Base-by-base conservation (phyloP, 2,888 invertebrate species). In the Octodonta nipae region DNA sequence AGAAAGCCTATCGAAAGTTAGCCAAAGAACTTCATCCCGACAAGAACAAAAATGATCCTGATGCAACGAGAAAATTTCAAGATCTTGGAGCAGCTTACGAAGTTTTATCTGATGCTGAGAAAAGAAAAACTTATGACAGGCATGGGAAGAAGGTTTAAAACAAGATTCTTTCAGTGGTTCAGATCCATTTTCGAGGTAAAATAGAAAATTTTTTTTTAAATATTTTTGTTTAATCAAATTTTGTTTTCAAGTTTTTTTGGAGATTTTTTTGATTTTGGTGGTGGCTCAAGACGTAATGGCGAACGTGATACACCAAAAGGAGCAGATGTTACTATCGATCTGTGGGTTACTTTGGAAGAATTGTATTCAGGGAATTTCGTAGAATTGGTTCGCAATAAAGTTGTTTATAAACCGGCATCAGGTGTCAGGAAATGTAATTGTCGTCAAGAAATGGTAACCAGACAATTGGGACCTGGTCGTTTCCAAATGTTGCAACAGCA, bases 351-450 rank as follows among this genome's bases (percentile, higher is more conserved):
- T 0, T 67, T 99, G 33, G 98, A 99, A 66, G 98, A 96, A 65
- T 68, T 98, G 8, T 99, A 96, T 58, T 81, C 78, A 51, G 96
- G 96, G 14, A 33, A 93, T 58, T 98, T 96, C 63, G 81, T 98
- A 34, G 95, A 96, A 80, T 83, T 96, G 45, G 84, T 92, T n/a
- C 74, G 96, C 40, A 92, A 92, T 57, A 99, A 98, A 59, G 88
- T 95, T 22, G 93, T 96, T 0, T 77, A 87, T 50, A 93, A 92
- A 60, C 78, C 91, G 36, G 86, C 93, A 0, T 69, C 81, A 28
- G 98, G 98, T 6, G 95, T 92, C 2, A 71, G 98, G 22, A 91
- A 93, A 55, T 99, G 98, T 61, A 99, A 99, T 61, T 99, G 98
- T 58, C 71, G 96, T 13, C 93, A 93, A 60, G 98, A 99, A 66